A percentile compares a stretch with the other conserved stretches of the same genome.
Conservation (phyloP, 2,888 invertebrate genomes). For the Lasius platythorax region DNA sequence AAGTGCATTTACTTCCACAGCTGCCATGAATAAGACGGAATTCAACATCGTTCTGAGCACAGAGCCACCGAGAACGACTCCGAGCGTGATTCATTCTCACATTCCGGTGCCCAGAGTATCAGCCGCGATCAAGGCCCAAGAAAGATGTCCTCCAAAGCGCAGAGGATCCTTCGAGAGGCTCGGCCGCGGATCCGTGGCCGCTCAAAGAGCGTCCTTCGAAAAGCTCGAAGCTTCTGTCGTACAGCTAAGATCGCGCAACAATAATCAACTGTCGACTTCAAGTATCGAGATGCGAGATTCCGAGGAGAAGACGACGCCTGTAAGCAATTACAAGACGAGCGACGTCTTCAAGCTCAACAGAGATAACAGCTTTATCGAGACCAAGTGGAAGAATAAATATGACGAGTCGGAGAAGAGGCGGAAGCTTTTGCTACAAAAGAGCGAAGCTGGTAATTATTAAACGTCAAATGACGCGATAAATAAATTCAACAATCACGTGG, state of each 20-base stretch:
- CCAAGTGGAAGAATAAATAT: conserved; percentile 89
- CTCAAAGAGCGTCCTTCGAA: conserved; percentile 83
- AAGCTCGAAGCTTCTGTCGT: conserved; percentile 78
- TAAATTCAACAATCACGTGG: neutral
- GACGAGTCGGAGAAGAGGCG: conserved; percentile 91
- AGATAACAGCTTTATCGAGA: conserved; percentile 79
- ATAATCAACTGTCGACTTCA: conserved; percentile 66
- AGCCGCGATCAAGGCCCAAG: conserved; percentile 75
- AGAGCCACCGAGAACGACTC: conserved; percentile 66
- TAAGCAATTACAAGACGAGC: conserved; percentile 49
- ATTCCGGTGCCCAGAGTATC: conserved; percentile 82
- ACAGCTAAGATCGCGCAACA: conserved; percentile 62
- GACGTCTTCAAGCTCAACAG: conserved; percentile 74
- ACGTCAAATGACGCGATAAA: neutral
- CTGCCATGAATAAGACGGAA: conserved; percentile 80
- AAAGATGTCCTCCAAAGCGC: conserved; percentile 75
- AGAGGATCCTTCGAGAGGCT: conserved; percentile 77
- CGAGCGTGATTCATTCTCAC: conserved; percentile 81
- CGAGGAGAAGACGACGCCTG: conserved; percentile 59
- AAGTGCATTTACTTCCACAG: conserved; percentile 47
- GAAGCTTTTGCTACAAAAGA: conserved; percentile 89
- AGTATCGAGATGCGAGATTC: conserved; percentile 67
- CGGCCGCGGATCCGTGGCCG: conserved; percentile 80
- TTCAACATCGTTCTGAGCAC: conserved; percentile 78
- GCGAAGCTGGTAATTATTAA: conserved; percentile 89